These are phyloP conservation scores for Ctenodactylus gundi DNA, from an alignment of 2,113 vertebrate genomes.

Conservation along the genomic window DNA sequence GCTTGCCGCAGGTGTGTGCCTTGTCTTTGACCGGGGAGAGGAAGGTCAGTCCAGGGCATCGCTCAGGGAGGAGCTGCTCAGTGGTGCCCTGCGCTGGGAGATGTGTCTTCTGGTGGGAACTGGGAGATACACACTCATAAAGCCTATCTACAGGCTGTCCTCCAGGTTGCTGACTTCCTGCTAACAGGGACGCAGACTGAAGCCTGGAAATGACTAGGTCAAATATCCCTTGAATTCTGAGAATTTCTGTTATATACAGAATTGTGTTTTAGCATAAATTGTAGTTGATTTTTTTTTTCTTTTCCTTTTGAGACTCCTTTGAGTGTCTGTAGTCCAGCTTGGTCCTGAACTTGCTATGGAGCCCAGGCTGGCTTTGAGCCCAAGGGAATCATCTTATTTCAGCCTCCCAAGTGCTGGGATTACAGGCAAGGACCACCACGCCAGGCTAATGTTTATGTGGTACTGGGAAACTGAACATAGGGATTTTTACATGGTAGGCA, in stretches of 20 bases:
- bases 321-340: no score
- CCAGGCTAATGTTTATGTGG: no score
- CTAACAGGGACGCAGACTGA: rapidly evolving
- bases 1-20: not conserved
- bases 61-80: slow-evolving; percentile 30
- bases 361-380: no score
- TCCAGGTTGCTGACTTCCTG: not conserved
- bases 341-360: no score
- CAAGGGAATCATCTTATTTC: no score
- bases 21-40: not conserved
- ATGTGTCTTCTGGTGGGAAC: slow-evolving; percentile 56
- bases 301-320: no score
- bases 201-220: not conserved
- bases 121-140: not conserved
- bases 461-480: no score
- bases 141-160: not conserved
- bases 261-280: not conserved
- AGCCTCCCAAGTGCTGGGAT: no score
- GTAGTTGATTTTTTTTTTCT: no score
- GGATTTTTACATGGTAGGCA: no score
- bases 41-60: slow-evolving; percentile 53
- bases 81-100: not conserved
- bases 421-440: no score
- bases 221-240: slow-evolving; percentile 23
- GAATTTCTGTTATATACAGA: slow-evolving; percentile 43